phyloP scores from a whole-genome alignment of 2,113 vertebrate genomes.

The Pollachius pollachius region DNA sequence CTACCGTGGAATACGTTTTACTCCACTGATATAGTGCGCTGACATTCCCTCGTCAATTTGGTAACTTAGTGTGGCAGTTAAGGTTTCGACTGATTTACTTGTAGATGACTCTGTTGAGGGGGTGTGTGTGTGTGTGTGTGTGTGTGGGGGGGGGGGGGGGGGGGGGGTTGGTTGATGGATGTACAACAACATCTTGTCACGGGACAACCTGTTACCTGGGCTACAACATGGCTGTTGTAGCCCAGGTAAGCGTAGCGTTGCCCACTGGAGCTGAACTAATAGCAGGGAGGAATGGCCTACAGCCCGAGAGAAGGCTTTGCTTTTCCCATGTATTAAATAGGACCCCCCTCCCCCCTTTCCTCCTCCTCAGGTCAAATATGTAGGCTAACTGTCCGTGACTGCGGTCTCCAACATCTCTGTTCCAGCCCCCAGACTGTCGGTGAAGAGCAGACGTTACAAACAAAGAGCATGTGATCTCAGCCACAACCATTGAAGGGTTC shows the following conservation, averaged over 20 bases:
- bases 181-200: conserved; percentile 16
- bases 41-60: not conserved
- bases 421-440: too few relatives aligned
- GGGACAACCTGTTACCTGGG: conserved; percentile 1
- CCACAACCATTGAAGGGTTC: too few relatives aligned
- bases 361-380: too few relatives aligned
- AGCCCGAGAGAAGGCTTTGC: not conserved
- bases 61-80: not conserved
- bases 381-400: too few relatives aligned
- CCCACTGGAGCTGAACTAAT: conserved; percentile 11
- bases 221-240: conserved; percentile 26
- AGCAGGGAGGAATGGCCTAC: not conserved
- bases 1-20: too few relatives aligned
- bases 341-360: too few relatives aligned
- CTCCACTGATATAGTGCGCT: not conserved
- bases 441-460: too few relatives aligned
- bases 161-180: not conserved
- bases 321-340: too few relatives aligned
- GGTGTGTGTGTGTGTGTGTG: too few relatives aligned
- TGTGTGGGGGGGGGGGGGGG: too few relatives aligned
- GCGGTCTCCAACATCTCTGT: too few relatives aligned
- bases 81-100: conserved; percentile 27
- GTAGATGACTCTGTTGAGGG: not conserved
- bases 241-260: conserved; percentile 1
- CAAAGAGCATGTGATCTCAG: too few relatives aligned